Evolutionary conservation across 2,888 invertebrate species (phyloP).

Genomic region (Sicus ferrugineus): DNA sequence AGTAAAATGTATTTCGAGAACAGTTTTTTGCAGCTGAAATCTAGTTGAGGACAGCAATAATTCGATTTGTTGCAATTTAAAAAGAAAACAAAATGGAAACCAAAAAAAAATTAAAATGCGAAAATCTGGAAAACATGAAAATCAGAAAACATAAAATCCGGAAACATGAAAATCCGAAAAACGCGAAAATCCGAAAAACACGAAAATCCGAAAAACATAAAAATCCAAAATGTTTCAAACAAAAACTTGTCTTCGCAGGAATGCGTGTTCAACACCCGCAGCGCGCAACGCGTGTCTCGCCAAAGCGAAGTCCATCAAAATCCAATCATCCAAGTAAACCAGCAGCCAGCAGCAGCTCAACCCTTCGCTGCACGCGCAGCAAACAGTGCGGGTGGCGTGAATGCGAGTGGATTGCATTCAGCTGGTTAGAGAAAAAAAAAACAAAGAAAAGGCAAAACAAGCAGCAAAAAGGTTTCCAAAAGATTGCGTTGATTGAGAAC

Average conservation of each 20-base stretch:
- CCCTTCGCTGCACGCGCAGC: neutral
- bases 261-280: conserved; percentile 21
- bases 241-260: neutral
- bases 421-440: neutral
- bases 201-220: neutral
- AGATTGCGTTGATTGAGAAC: conserved; percentile 26
- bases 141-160: no score
- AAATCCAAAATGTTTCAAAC: neutral
- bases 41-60: no score
- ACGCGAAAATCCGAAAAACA: neutral
- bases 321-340: neutral
- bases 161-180: no score
- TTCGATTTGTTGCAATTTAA: no score
- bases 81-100: no score
- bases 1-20: no score
- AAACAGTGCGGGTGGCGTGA: conserved; percentile 41
- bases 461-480: conserved; percentile 15
- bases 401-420: conserved; percentile 35
- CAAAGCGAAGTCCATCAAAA: conserved; percentile 17
- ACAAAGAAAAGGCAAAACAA: conserved; percentile 11
- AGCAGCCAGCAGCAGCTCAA: neutral
- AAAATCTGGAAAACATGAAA: no score
- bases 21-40: no score
- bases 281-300: neutral
- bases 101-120: no score